Percentiles rank a stretch among this genome's conserved stretches.
Evolutionary conservation across 2,888 invertebrate species (phyloP).

Genomic region (Corbicula japonica): DNA sequence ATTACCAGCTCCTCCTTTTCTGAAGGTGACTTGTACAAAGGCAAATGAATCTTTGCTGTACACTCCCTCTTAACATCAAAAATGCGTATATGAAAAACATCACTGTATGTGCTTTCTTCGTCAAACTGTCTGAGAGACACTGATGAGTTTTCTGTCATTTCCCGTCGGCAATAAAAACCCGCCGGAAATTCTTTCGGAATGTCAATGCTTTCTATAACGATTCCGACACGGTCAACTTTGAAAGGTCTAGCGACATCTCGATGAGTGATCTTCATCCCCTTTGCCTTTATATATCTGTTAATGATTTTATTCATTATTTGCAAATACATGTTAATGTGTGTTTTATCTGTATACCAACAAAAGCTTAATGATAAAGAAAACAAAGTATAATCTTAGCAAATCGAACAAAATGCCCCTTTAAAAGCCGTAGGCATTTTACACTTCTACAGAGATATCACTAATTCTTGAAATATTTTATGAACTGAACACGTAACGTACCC

Average conservation of each 20-base stretch:
- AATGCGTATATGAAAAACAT: constrained; percentile 57
- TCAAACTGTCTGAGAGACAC: constrained; percentile 28
- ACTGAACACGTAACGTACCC: no score
- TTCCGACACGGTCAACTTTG: constrained; percentile 41
- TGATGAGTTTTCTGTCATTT: constrained; percentile 53
- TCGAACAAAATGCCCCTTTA: no score
- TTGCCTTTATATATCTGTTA: constrained; percentile 54
- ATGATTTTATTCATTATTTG: no score
- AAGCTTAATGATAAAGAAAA: not conserved
- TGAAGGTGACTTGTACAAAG: constrained; percentile 50
- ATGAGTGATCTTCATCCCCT: constrained; percentile 48
- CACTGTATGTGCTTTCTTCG: constrained; percentile 53
- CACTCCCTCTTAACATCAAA: constrained; percentile 52
- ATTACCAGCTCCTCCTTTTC: constrained; percentile 59
- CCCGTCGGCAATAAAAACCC: constrained; percentile 57
- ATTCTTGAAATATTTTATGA: no score
- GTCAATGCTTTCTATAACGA: constrained; percentile 46
- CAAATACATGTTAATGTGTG: not conserved
- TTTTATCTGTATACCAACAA: not conserved
- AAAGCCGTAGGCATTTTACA: no score
- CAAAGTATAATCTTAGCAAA: not conserved
- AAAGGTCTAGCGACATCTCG: constrained; percentile 10
- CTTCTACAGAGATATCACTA: no score
- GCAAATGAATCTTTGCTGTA: constrained; percentile 45
- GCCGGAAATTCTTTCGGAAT: constrained; percentile 47